Evolutionary conservation across 1,140 invertebrate genomes (phyloP), one percentile per base, ranked within the genome.

Genomic region (Ceratina australensis): DNA sequence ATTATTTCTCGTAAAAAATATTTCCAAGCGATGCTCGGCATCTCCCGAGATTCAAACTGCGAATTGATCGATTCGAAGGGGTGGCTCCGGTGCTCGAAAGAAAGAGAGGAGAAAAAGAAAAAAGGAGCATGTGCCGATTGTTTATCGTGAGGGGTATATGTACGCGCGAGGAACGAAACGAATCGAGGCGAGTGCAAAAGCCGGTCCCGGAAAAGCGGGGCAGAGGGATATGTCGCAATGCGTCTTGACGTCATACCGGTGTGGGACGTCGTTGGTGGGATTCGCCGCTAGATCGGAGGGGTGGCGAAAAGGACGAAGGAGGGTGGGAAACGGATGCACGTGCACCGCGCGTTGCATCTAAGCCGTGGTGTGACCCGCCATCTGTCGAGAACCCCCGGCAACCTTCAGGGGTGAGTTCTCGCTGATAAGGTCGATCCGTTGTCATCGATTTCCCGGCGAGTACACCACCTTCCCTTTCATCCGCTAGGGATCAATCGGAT

Each of bases 201-300:
- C 67, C 78, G 78, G 75, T 7, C 33, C 33, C 33, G 33, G 18
- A 26, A 78, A 72, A 82, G 82, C 82, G 85, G 86, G 81, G 86
- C 85, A 88, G 72, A 81, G 78, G 86, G 86, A 86, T 88, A 89
- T 90, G 90, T 91, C 90, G 90, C 90, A 91, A 90, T 91, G 90
- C 90, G 90, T 90, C 90, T 90, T 90, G 89, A 91, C 90, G 90
- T 91, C 90, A 91, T 85, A 54, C 33, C 33, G 33, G 33, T 60
- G 74, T 50, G 66, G 86, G 81, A 87, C 87, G 84, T 79, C 76
- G 86, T 84, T 87, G 87, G 88, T 87, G 88, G 88, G 87, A 89
- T 86, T 79, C 72, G 61, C 42, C 69, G 84, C 82, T 65, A 72
- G 74, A 84, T 72, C 47, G 77, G 64, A 69, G 79, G 72, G 79